Evolutionary conservation across 2,113 vertebrate genomes (phyloP).

Genomic region (Craseonycteris thonglongyai): DNA sequence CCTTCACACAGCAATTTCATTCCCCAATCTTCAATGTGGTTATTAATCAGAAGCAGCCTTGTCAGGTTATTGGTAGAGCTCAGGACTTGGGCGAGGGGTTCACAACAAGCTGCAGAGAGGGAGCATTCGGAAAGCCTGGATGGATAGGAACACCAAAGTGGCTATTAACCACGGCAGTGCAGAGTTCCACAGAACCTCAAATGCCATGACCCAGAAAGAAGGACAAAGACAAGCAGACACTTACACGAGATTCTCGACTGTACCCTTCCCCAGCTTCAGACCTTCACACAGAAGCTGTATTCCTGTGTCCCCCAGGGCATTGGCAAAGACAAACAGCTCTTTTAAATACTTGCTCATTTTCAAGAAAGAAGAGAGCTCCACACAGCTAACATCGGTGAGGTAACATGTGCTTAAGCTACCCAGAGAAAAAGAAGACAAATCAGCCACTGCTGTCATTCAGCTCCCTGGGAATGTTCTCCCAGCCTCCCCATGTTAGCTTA

Average conservation of each 20-base stretch:
- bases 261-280: neutral
- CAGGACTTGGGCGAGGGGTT: constrained; percentile 71
- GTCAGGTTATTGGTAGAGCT: constrained; percentile 65
- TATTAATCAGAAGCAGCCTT: constrained; percentile 77
- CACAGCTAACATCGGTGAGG: constrained; percentile 48
- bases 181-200: neutral
- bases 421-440: constrained; percentile 27
- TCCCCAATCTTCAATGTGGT: constrained; percentile 66
- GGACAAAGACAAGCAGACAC: neutral
- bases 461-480: neutral
- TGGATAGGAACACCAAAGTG: neutral
- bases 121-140: constrained; percentile 57
- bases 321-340: constrained; percentile 46
- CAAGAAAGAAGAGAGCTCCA: constrained; percentile 51
- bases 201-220: neutral
- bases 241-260: constrained; percentile 33
- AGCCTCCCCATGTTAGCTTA: neutral
- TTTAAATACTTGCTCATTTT: constrained; percentile 47
- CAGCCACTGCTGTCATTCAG: neutral
- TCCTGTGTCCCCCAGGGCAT: constrained; percentile 35
- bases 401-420: constrained; percentile 33
- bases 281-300: constrained; percentile 24
- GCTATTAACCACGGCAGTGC: neutral
- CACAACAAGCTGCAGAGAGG: constrained; percentile 72
- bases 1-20: constrained; percentile 76